Conservation (phyloP, 64 coral and sea anemone species). For the Acropora tenuis region DNA sequence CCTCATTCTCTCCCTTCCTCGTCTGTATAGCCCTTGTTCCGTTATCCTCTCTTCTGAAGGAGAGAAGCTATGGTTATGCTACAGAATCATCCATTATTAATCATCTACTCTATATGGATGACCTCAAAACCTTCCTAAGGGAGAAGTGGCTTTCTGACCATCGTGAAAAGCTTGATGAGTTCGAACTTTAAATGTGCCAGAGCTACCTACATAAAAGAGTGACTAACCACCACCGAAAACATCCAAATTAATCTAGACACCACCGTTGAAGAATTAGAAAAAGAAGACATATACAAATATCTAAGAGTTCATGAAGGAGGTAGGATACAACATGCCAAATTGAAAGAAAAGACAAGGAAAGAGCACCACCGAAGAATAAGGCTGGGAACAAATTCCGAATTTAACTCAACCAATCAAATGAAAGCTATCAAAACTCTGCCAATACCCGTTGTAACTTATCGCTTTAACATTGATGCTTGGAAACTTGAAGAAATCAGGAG, state of each 20-base stretch:
- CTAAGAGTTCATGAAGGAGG: neutral
- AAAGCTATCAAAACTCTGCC: neutral
- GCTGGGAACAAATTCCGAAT: neutral
- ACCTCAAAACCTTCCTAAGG: slow-evolving; percentile 15
- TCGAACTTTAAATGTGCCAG: no score
- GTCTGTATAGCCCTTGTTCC: slow-evolving; percentile 40
- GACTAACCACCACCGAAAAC: neutral
- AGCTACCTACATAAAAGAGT: neutral
- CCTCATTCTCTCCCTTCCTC: slow-evolving; percentile 52
- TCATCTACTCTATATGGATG: slow-evolving; percentile 22
- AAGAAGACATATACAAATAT: slow-evolving; percentile 11
- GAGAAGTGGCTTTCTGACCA: neutral
- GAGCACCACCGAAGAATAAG: neutral
- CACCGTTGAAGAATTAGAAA: neutral
- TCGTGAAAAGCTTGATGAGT: no score
- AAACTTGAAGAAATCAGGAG: neutral
- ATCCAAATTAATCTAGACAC: neutral
- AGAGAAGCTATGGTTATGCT: slow-evolving; percentile 38
- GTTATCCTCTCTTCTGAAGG: slow-evolving; percentile 25
- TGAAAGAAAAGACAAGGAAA: no score
- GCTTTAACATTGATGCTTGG: neutral
- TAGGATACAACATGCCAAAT: slow-evolving; percentile 2
- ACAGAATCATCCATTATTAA: slow-evolving; percentile 3
- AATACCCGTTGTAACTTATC: neutral
- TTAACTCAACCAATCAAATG: neutral